Base-by-base conservation (phyloP, 1,140 invertebrate species). In the Cylas formicarius region DNA sequence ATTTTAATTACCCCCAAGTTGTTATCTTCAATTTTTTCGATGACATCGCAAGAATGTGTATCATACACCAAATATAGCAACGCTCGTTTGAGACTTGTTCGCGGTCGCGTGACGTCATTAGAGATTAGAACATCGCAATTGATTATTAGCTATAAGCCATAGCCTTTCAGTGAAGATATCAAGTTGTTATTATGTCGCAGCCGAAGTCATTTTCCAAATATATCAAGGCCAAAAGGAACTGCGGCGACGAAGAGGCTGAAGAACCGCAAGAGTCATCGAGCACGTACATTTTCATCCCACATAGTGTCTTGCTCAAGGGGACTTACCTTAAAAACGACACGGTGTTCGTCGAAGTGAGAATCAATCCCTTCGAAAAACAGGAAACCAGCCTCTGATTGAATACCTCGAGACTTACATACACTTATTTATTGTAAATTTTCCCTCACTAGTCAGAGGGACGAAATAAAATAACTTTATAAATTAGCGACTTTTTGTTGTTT, bases 241-340 rank as follows among this genome's bases (percentile, higher is more conserved):
- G 53, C 14, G 61, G 68, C 7, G 67, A 72, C 9, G 64, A 68
- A 36, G 67, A 71, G 29, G 63, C 62, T 20, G 67, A 72, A n/a
- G 63, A 63, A 13, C 57, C 57, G 1, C 67, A 74, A 29, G 73
- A 70, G 18, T 70, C 74, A 36, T 78, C 74, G 39, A 71, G 75
- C 40, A 72, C 81, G 51, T 81, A 81, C 54, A 78, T 84, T 62
- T 82, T 84, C 57, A 81, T 85, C 51, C 81, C 82, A 0, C 81
- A 84, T 57, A 72, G 74, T 5, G 75, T 71, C 18, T 56, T 85
- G 5, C 72, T 74, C 34, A 79, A 78, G 57, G 68, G 76, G 21
- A 78, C 77, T 36, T 81, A 79, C 52, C 62, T 81, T 1, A 75
- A 76, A 44, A 73, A 82, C 42, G 72, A 84, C 54, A 69, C 71